These are phyloP conservation scores for Nyctalus aviator DNA, from an alignment of 2,797 vertebrate species.

Conservation along the genomic window DNA sequence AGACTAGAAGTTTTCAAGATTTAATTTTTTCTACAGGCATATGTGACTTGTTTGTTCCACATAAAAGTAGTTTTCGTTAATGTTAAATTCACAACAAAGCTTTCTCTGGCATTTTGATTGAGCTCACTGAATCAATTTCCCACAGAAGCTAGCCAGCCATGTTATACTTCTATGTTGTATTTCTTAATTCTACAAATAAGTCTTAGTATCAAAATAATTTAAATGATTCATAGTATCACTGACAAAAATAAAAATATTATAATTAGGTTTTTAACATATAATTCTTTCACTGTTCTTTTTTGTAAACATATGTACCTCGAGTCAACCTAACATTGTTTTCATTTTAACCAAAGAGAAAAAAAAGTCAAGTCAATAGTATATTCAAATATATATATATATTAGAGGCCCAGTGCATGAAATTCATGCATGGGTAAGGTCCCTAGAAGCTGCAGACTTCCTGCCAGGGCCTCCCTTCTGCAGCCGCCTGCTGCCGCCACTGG, in stretches of 20 bases:
- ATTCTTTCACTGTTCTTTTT: not conserved
- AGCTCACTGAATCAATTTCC: not conserved
- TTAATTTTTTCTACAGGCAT: not conserved
- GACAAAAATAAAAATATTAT: not conserved
- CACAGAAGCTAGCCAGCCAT: not conserved
- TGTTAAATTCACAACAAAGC: not conserved
- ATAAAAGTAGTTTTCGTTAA: not conserved
- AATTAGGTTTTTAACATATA: not conserved
- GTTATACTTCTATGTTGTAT: not conserved
- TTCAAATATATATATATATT: no score
- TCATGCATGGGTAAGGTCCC: no score
- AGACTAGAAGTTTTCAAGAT: not conserved
- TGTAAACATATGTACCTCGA: not conserved
- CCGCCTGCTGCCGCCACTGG: rapidly evolving
- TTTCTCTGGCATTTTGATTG: constrained; percentile 16
- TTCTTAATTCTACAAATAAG: constrained; percentile 8
- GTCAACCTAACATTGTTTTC: constrained; percentile 15
- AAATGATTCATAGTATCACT: constrained; percentile 26
- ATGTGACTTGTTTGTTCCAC: not conserved
- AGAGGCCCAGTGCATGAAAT: no score
- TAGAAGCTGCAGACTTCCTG: no score
- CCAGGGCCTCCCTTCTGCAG: no score
- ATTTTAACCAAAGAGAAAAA: constrained; percentile 4
- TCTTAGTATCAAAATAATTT: constrained; percentile 15
- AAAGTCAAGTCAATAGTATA: not conserved